Conservation (phyloP, 2,113 vertebrate species). For the Edolisoma coerulescens region DNA sequence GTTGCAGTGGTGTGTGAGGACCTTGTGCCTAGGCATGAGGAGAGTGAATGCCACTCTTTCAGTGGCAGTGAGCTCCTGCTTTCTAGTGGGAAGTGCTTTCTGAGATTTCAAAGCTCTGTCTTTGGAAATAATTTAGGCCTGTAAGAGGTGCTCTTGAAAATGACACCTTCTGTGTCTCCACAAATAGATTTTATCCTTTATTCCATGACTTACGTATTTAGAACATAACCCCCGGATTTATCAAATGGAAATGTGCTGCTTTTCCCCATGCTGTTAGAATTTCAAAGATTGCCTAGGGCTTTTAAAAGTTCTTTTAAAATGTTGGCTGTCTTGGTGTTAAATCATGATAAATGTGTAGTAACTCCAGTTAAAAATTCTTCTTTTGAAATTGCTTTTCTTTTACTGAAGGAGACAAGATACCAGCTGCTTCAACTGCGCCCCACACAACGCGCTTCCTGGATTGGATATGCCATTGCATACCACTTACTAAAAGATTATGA, state of each 20-base stretch:
- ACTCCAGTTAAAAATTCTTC: not conserved
- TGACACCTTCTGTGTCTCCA: not conserved
- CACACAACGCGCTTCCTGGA: constrained; percentile 78
- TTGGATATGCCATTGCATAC: constrained; percentile 80
- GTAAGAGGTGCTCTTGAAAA: not conserved
- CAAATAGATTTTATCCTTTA: not conserved
- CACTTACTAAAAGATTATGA: constrained; percentile 80
- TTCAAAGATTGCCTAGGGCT: not conserved
- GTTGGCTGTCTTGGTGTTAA: not conserved
- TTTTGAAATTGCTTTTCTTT: not conserved
- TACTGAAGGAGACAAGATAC: constrained; percentile 75
- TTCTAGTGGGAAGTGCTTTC: not conserved
- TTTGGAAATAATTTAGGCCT: not conserved
- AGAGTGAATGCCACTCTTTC: not conserved
- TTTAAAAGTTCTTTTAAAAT: not conserved
- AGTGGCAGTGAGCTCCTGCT: not conserved
- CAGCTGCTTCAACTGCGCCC: constrained; percentile 77
- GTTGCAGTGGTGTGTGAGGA: not conserved
- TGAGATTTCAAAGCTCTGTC: not conserved
- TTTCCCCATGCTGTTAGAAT: not conserved
- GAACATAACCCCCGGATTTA: not conserved
- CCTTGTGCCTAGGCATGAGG: not conserved
- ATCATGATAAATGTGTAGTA: not conserved
- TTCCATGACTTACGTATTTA: not conserved
- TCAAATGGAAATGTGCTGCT: not conserved